Evolutionary conservation across 1,140 invertebrate genomes (phyloP), one percentile per base, ranked within the genome.

Genomic region (Teleopsis dalmanni): DNA sequence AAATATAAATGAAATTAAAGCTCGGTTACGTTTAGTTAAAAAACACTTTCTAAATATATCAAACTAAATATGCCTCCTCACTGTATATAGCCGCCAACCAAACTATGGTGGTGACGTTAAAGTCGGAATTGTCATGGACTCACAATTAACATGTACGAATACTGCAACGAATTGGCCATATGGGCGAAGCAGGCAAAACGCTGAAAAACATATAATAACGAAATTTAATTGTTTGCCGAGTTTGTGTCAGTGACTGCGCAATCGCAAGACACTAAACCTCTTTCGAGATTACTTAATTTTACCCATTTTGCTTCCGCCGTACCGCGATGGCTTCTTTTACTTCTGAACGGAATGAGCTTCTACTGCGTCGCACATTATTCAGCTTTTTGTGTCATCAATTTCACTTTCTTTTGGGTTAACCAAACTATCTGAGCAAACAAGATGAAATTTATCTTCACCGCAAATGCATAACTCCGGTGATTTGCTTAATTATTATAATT

Each of bases 301-400:
- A n/a, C n/a, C n/a, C n/a, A n/a, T n/a, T n/a, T n/a, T n/a, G n/a
- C n/a, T n/a, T n/a, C n/a, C n/a, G n/a, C n/a, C n/a, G n/a, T n/a
- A n/a, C n/a, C n/a, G n/a, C n/a, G n/a, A n/a, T n/a, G n/a, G n/a
- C n/a, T n/a, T n/a, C n/a, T n/a, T n/a, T n/a, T n/a, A n/a, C n/a
- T n/a, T n/a, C n/a, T n/a, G n/a, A n/a, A n/a, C n/a, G n/a, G n/a
- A n/a, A n/a, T n/a, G n/a, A 46, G 34, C 44, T 37, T 27, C 23
- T 37, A 27, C 22, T 47, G 9, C 37, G 33, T 43, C 31, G 41
- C 19, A 25, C 31, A 25, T 47, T 47, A 48, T 61, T 59, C 55
- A 54, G 52, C 46, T 57, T 62, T 64, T 64, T 64, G 59, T 64
- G 62, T 58, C 62, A 62, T 60, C 62, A 65, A 65, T 65, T 65